Evolutionary conservation across 2,797 vertebrate genomes (phyloP), one percentile per base, ranked within the genome.

Genomic region (Manis pentadactyla): DNA sequence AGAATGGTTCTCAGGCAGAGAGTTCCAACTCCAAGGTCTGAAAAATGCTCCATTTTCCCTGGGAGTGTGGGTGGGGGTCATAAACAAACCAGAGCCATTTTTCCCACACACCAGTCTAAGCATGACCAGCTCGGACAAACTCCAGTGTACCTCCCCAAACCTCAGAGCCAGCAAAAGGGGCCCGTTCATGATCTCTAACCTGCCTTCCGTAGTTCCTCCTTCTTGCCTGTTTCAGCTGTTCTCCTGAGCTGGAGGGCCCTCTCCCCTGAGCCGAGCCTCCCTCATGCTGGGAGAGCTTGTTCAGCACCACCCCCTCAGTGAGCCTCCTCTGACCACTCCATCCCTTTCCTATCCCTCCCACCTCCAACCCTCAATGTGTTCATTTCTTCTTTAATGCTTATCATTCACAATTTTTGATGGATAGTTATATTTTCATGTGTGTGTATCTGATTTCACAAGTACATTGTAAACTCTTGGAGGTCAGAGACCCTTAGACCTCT

Each of bases 291-390:
- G 90, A 95, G 84, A 90, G 78, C 77, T 90, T 61, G 46, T 69
- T 94, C 17, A 34, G 85, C 21, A 83, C 64, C 63, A 19, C 9
- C 31, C 87, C 53, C 51, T 90, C 81, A 93, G 0, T 51, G 90
- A 94, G 46, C 42, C 34, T 88, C 83, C 69, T 94, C 85, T 77
- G 63, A 96, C 63, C 96, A 96, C 95, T 96, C 95, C 75, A 0
- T 66, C 59, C 73, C 78, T 89, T 34, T 42, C 69, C 73, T 81
- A n/a, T 39, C 6, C 34, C 31, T 71, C 59, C 29, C 9, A 64
- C 49, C 17, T 89, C 23, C 63, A 77, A 53, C 19, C 68, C 51
- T 94, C 73, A 71, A 74, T 59, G 73, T 91, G 83, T 46, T 88
- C 81, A 78, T 90, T 66, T 57, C 49, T 75, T 68, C 53, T 86